phyloP scores from a whole-genome alignment of 2,113 vertebrate genomes.

The Benitochromis conjunctus region DNA sequence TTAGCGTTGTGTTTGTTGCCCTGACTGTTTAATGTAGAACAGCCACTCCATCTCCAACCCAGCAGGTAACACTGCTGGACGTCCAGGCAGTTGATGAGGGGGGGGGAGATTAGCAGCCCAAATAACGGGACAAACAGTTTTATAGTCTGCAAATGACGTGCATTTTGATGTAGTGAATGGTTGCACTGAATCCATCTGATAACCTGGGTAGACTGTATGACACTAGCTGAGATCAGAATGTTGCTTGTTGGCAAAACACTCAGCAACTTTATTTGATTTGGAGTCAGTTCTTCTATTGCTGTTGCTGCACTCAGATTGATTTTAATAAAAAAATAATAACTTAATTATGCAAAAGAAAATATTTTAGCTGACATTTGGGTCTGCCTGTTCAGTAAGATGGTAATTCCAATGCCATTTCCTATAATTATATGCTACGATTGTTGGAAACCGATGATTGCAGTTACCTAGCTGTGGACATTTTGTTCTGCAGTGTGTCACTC shows the following conservation, averaged over 20 bases:
- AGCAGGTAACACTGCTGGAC: not conserved
- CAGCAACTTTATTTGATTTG: not conserved
- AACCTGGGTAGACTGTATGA: not conserved
- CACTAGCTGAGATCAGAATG: not conserved
- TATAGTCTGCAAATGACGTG: not conserved
- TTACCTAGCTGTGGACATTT: not conserved
- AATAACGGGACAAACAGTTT: not conserved
- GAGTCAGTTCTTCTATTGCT: not conserved
- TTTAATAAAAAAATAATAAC: not conserved
- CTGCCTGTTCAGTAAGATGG: not conserved
- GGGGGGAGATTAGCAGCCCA: not conserved
- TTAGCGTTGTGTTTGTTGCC: no score
- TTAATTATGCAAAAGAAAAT: not conserved
- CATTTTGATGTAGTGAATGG: not conserved
- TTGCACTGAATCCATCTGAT: not conserved
- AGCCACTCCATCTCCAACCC: not conserved
- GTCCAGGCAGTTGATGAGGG: not conserved
- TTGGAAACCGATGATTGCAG: not conserved
- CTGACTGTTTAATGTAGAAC: not conserved
- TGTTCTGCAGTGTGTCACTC: not conserved
- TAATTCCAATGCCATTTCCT: not conserved
- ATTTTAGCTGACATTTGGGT: not conserved
- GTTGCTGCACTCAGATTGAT: not conserved
- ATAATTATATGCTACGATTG: not conserved
- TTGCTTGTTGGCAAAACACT: not conserved